Evolutionary conservation across 2,888 invertebrate genomes (phyloP), one percentile per base, ranked within the genome.

Genomic region (Aethes cnicana): DNA sequence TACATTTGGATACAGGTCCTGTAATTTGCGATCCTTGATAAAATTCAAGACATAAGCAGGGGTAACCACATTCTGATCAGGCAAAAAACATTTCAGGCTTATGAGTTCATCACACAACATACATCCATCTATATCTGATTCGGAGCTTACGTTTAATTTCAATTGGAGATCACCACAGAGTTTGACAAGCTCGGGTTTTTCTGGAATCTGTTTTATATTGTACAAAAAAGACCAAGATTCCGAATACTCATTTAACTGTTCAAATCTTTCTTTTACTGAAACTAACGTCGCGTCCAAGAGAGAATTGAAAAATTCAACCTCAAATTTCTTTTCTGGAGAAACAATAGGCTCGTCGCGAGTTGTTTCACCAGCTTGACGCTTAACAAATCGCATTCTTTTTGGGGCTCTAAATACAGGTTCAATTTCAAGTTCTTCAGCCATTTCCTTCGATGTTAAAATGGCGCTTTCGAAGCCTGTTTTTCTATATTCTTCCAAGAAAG

Each of bases 161-260:
- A 60, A 52, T 58, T 61, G 59, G 39, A 58, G 54, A 63, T 62
- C 58, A 62, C 54, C 23, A 57, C 59, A 59, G 46, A 58, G n/a
- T n/a, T n/a, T 47, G 39, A 53, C 5, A 53, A 53, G n/a, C n/a
- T n/a, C n/a, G 42, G 49, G 54, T 57, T 59, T 57, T 56, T 56
- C 56, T n/a, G 57, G 57, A 57, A 61, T 58, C 54, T 56, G 32
- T 59, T 59, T 56, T 37, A 56, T 46, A 58, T 55, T 58, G 53
- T 58, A 55, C 54, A 55, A 57, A 60, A 56, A 61, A 52, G 52
- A 56, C 58, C 42, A 56, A 52, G 43, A 56, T 58, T 61, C 57
- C 50, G 58, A 61, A 52, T 57, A 57, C 55, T 58, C 55, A 55
- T 47, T 48, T 56, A 58, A 58, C 55, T 59, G 58, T 56, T 61